Conservation (phyloP, 2,888 invertebrate species). For the Mantis religiosa region DNA sequence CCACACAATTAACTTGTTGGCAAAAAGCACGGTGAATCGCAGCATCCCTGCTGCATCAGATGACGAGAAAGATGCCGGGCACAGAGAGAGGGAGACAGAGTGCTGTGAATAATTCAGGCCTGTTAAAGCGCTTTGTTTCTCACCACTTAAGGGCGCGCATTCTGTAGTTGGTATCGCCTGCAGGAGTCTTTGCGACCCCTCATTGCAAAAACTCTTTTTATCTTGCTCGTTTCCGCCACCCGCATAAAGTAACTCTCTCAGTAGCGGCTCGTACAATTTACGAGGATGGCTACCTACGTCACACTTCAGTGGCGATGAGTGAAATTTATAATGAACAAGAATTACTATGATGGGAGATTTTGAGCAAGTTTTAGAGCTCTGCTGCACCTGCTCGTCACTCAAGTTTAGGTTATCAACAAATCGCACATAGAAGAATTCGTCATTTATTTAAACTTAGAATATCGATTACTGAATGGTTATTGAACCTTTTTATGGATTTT, state of each 20-base stretch:
- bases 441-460: too few relatives aligned
- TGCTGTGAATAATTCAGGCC: not conserved
- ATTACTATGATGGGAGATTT: too few relatives aligned
- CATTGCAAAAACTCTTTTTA: not conserved
- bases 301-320: too few relatives aligned
- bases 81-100: not conserved
- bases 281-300: too few relatives aligned
- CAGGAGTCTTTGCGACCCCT: not conserved
- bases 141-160: not conserved
- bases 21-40: not conserved
- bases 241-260: not conserved
- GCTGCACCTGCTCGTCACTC: too few relatives aligned
- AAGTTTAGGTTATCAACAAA: too few relatives aligned
- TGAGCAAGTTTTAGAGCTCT: too few relatives aligned
- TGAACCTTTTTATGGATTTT: too few relatives aligned
- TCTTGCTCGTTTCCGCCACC: not conserved
- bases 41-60: not conserved
- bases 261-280: not conserved
- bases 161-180: not conserved
- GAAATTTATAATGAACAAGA: too few relatives aligned
- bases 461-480: too few relatives aligned
- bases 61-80: not conserved
- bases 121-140: not conserved
- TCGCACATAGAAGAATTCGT: too few relatives aligned
- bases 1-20: not conserved